These are phyloP conservation scores for Apostichopus parvimensis DNA, from an alignment of 35 echinoderm and acorn worm genomes.

Conservation along the genomic window DNA sequence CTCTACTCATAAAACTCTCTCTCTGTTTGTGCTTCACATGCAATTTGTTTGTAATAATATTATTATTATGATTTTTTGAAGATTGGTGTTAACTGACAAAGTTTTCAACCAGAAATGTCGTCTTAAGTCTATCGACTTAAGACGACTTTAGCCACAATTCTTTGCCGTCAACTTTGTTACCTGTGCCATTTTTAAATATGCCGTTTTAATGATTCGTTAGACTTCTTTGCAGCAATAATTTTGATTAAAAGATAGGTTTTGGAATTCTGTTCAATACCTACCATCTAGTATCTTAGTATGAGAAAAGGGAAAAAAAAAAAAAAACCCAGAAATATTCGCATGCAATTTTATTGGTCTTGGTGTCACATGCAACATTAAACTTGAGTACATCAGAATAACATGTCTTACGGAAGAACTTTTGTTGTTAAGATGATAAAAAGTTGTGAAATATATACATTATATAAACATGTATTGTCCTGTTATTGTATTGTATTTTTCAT, in stretches of 20 bases:
- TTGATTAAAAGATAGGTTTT: not conserved
- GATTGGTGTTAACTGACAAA: too few relatives aligned
- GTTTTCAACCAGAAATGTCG: too few relatives aligned
- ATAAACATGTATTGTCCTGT: not conserved
- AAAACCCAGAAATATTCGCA: too few relatives aligned
- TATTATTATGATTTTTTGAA: too few relatives aligned
- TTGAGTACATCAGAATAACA: not conserved
- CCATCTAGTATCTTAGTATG: not conserved
- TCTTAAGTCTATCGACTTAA: too few relatives aligned
- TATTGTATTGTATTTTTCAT: not conserved
- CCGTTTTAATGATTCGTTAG: not conserved
- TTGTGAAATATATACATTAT: slow-evolving; percentile 6
- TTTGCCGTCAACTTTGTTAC: too few relatives aligned
- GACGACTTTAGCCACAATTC: too few relatives aligned
- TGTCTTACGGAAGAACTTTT: not conserved
- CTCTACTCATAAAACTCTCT: too few relatives aligned
- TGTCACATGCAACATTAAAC: not conserved
- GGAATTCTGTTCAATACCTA: too few relatives aligned
- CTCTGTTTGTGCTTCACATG: too few relatives aligned
- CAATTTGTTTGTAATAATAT: too few relatives aligned
- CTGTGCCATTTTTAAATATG: not conserved
- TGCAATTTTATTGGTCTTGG: not conserved
- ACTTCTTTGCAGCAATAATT: not conserved
- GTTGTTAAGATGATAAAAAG: not conserved
- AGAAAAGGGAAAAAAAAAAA: not conserved